Evolutionary conservation across 23 tunicate genomes (phyloP), one percentile per base, ranked within the genome.

Genomic region (Botrylloides violaceus): DNA sequence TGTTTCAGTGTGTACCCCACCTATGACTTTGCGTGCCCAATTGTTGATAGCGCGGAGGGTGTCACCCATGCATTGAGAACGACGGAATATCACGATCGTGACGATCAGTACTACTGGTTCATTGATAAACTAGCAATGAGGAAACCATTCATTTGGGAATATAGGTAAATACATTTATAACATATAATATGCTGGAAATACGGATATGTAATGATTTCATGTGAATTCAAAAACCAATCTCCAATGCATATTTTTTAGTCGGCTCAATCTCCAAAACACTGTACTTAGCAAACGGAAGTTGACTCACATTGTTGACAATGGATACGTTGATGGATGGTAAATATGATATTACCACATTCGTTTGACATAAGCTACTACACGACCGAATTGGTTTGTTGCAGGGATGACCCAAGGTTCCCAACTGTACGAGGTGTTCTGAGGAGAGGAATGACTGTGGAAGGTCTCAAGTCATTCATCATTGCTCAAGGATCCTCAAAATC

Each of bases 351-450:
- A n/a, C n/a, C n/a, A n/a, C n/a, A n/a, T n/a, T n/a, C n/a, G n/a
- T n/a, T n/a, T n/a, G n/a, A n/a, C n/a, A n/a, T n/a, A n/a, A n/a
- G n/a, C n/a, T n/a, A n/a, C n/a, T n/a, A n/a, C n/a, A n/a, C n/a
- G n/a, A n/a, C n/a, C n/a, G n/a, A n/a, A n/a, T n/a, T n/a, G n/a
- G 18, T 43, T 15, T 43, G 15, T 43, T 43, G 15, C 57, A 90
- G 97, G 97, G 99, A 95, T 32, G 99, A 95, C 57, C 96, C 99
- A 38, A 79, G 99, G 50, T 79, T 95, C 37, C 99, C 99, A 55
- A 95, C 99, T 4, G 95, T 95, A 12, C 83, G 99, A 2, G 99
- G 99, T 30, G 85, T 95, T 22, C 74, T 95, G 66, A 31, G 99
- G 31, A 70, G 99, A 36, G 99, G 99, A 0, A 95, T 95, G 99